A percentile compares a stretch with the other conserved stretches of the same genome.
Conservation (phyloP, 2,797 vertebrate species). For the Choloepus didactylus region DNA sequence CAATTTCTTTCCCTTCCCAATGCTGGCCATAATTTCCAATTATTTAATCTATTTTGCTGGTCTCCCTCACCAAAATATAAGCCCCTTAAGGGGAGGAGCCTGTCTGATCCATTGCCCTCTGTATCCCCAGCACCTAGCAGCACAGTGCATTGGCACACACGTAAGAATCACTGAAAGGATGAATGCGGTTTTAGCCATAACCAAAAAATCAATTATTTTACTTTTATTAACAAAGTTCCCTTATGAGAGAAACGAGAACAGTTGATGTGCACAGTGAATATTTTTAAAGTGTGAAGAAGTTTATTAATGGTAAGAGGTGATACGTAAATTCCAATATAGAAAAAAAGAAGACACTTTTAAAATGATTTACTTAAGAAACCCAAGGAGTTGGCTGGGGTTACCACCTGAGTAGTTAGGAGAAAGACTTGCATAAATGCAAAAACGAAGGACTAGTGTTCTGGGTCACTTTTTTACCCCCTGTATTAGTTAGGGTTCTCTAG, state of each 20-base stretch:
- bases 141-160: neutral
- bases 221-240: conserved; percentile 8
- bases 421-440: neutral
- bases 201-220: neutral
- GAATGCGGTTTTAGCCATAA: neutral
- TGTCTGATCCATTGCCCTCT: neutral
- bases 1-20: neutral
- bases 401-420: neutral
- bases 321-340: neutral
- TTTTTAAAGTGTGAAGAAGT: neutral
- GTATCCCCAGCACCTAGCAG: neutral
- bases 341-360: neutral
- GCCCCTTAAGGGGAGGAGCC: neutral
- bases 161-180: neutral
- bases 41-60: neutral
- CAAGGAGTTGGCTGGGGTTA: neutral
- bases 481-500: no score
- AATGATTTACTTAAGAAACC: conserved; percentile 42
- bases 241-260: neutral
- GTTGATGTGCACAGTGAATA: neutral
- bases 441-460: neutral
- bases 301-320: neutral
- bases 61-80: neutral
- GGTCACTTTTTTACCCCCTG: neutral
- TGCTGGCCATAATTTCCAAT: neutral